Percentiles rank a stretch among this genome's conserved stretches.
Evolutionary conservation across 2,113 vertebrate genomes (phyloP).

Genomic region (Oceanites oceanicus): DNA sequence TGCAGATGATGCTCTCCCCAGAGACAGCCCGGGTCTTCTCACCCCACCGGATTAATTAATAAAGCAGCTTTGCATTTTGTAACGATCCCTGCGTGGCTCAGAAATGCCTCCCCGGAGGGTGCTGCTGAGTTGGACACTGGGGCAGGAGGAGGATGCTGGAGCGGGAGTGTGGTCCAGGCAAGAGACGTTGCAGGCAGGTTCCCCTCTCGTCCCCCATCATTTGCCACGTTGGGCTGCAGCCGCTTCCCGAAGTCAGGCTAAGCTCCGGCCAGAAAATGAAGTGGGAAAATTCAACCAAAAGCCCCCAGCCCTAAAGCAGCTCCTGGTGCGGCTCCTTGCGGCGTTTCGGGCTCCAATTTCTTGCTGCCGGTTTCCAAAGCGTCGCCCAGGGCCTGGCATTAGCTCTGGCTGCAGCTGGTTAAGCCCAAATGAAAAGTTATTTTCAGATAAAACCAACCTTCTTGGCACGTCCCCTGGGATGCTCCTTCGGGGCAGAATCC

Average conservation of each 20-base stretch:
- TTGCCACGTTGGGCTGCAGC: background rate
- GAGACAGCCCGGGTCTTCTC: background rate
- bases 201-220: background rate
- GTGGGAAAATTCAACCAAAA: background rate
- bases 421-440: background rate
- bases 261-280: background rate
- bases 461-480: background rate
- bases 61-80: background rate
- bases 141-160: background rate
- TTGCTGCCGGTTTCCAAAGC: background rate
- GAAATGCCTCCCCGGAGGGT: background rate
- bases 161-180: background rate
- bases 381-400: rapidly evolving
- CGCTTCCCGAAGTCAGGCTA: background rate
- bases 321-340: background rate
- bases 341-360: background rate
- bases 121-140: background rate
- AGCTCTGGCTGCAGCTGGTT: background rate
- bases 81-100: background rate
- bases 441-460: background rate
- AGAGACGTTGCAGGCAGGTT: background rate
- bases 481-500: background rate
- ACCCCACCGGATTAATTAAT: background rate
- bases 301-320: background rate
- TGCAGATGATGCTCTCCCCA: background rate